Evolutionary conservation across 2,888 invertebrate species (phyloP).

Genomic region (Poecilobothrus nobilitatus): DNA sequence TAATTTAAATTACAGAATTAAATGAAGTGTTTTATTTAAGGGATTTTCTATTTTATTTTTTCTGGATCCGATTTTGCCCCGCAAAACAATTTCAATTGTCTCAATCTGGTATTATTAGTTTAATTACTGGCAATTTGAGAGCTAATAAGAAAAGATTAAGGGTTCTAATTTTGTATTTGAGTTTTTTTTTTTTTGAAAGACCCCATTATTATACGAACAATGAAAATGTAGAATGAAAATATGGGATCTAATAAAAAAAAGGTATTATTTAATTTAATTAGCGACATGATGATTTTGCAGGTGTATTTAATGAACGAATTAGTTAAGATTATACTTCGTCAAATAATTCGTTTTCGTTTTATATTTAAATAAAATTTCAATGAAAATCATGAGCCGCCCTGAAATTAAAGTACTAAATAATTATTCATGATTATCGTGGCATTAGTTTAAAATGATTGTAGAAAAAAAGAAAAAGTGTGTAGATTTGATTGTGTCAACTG

Average conservation of each 20-base stretch:
- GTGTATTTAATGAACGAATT: background rate
- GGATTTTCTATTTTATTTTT: background rate
- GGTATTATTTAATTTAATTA: background rate
- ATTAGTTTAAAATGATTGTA: too few species aligned
- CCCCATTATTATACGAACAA: background rate
- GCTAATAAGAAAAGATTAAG: background rate
- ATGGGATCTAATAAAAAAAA: background rate
- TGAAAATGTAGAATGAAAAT: background rate
- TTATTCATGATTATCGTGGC: too few species aligned
- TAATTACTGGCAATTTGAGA: background rate
- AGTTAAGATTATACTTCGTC: background rate
- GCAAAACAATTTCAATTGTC: background rate
- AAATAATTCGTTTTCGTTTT: too few species aligned
- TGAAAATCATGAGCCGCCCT: too few species aligned
- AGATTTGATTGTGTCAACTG: too few species aligned
- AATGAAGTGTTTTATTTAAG: background rate
- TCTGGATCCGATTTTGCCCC: background rate
- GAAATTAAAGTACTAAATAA: too few species aligned
- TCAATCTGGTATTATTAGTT: background rate
- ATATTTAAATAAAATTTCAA: too few species aligned
- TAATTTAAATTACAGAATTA: conserved; percentile 4
- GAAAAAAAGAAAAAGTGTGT: too few species aligned
- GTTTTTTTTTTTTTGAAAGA: background rate
- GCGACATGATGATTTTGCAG: background rate
- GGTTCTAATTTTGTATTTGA: background rate